Evolutionary conservation across 2,888 invertebrate genomes (phyloP).

Genomic region (Cremastinae sp.): DNA sequence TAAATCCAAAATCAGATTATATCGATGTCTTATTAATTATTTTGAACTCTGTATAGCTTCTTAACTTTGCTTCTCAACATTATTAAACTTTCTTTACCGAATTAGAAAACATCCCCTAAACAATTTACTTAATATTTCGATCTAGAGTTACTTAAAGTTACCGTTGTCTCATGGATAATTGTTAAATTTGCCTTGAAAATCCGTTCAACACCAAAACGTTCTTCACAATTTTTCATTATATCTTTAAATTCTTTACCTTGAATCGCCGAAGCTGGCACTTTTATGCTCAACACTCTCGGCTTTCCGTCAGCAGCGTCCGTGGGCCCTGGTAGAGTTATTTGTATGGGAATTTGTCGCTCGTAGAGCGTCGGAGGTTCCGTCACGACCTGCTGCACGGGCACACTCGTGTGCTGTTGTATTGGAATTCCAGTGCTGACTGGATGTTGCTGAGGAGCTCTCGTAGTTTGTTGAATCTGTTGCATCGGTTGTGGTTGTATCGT

Average conservation of each 20-base stretch:
- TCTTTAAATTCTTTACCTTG: slow-evolving; percentile 82
- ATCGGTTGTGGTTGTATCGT: slow-evolving; percentile 57
- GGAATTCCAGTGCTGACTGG: slow-evolving; percentile 62
- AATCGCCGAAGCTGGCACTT: slow-evolving; percentile 92
- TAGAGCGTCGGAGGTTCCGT: slow-evolving; percentile 79
- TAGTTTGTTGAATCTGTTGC: slow-evolving; percentile 64
- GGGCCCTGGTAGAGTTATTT: slow-evolving; percentile 91
- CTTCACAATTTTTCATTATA: no score
- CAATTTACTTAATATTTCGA: no score
- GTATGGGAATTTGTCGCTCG: slow-evolving; percentile 81
- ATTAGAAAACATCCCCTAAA: no score
- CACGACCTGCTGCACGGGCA: slow-evolving; percentile 75
- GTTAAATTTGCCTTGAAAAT: no score
- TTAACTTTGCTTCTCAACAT: no score
- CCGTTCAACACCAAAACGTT: no score
- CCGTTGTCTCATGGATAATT: no score
- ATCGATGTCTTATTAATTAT: not conserved
- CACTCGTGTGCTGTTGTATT: slow-evolving; percentile 66
- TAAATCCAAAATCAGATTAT: slow-evolving; percentile 5
- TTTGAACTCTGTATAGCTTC: no score
- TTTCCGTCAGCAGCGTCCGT: slow-evolving; percentile 86
- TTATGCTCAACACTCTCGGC: slow-evolving; percentile 91
- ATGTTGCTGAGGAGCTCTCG: slow-evolving; percentile 67
- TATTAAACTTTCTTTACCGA: no score
- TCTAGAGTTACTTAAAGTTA: no score